These are phyloP conservation scores for Orestias chungarensis DNA, from an alignment of 2,797 vertebrate species.

Conservation along the genomic window DNA sequence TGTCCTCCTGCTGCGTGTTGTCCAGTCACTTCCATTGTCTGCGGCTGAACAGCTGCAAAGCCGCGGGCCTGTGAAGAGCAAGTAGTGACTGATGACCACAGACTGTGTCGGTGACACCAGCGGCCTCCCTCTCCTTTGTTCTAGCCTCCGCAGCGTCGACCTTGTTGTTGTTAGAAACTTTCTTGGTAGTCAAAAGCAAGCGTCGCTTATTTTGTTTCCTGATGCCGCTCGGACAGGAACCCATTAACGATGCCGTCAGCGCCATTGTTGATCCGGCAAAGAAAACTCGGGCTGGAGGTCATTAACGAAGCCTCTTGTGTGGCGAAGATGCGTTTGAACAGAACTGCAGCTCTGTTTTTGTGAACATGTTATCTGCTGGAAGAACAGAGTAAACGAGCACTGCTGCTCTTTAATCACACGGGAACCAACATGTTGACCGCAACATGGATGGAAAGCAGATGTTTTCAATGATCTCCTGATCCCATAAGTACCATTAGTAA, in stretches of 20 bases:
- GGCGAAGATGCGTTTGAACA: background rate
- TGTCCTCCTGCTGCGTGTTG: conserved; percentile 40
- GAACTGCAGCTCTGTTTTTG: background rate
- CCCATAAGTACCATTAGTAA: conserved; percentile 30
- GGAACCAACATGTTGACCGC: background rate
- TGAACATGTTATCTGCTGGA: conserved; percentile 22
- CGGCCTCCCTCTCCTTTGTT: conserved; percentile 10
- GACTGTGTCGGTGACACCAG: conserved; percentile 21
- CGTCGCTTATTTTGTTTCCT: conserved; percentile 4
- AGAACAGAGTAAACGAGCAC: conserved; percentile 7
- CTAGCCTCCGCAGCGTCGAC: conserved; percentile 3
- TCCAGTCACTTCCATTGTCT: conserved; percentile 51
- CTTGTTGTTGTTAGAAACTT: conserved; percentile 14
- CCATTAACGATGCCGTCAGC: background rate
- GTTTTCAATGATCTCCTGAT: conserved; percentile 8
- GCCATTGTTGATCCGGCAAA: background rate
- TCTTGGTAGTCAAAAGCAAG: conserved; percentile 10
- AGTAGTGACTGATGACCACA: conserved; percentile 44
- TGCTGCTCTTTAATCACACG: background rate
- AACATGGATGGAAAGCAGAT: background rate
- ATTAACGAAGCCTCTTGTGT: background rate
- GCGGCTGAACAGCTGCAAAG: conserved; percentile 56
- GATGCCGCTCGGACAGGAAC: conserved; percentile 4
- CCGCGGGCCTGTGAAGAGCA: conserved; percentile 28
- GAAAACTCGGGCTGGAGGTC: background rate